Percentiles rank a stretch among this genome's conserved stretches.
Evolutionary conservation across 2,797 vertebrate species (phyloP).

Genomic region (Leptodactylus fallax): DNA sequence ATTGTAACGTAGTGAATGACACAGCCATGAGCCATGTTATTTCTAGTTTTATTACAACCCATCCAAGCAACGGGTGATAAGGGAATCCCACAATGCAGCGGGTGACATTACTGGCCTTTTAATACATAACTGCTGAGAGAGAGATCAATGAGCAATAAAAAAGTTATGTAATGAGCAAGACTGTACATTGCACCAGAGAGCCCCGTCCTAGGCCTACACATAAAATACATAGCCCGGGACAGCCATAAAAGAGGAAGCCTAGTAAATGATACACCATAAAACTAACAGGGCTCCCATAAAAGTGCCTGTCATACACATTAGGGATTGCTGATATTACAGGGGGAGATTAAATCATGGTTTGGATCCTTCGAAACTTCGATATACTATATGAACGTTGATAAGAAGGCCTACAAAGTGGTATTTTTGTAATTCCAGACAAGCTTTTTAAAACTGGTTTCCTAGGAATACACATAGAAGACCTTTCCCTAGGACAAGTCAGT

Average conservation of each 20-base stretch:
- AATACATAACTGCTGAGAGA: neutral
- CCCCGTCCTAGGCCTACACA: neutral
- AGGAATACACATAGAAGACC: too few relatives aligned
- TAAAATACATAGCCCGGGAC: neutral
- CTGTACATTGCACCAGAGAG: neutral
- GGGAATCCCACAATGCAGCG: neutral
- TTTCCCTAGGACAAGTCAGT: neutral
- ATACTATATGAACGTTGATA: neutral
- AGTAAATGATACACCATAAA: neutral
- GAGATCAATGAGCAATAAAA: slow-evolving; percentile 3
- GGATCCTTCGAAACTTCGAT: neutral
- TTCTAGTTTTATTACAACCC: neutral
- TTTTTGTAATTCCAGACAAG: too few relatives aligned
- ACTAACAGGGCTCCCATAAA: neutral
- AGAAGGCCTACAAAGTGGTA: neutral
- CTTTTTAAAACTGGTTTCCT: too few relatives aligned
- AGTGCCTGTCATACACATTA: neutral
- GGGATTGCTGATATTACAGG: neutral
- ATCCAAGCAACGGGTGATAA: neutral
- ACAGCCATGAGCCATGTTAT: neutral
- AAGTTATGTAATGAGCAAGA: neutral
- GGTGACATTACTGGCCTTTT: neutral
- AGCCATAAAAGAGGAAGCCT: neutral
- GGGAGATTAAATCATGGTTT: neutral
- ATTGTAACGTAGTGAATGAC: neutral